phyloP scores from a whole-genome alignment of 2,888 invertebrate genomes.

The Diarsia mendica region DNA sequence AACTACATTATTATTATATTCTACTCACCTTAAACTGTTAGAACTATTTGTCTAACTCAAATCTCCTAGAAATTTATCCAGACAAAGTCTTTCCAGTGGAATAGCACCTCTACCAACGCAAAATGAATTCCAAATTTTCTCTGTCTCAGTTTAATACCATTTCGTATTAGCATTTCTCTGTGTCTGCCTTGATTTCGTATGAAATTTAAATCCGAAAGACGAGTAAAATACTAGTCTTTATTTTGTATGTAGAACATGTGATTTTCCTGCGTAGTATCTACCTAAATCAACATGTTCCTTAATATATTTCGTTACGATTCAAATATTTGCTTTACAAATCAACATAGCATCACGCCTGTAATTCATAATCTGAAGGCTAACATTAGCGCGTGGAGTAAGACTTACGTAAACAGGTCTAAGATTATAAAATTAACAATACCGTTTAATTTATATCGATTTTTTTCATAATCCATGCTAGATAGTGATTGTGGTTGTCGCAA shows the following conservation, averaged over 20 bases:
- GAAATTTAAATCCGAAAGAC: constrained; percentile 69
- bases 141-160: constrained; percentile 68
- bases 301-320: constrained; percentile 9
- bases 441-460: no score
- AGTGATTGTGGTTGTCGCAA: no score
- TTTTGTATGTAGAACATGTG: constrained; percentile 22
- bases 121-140: constrained; percentile 69
- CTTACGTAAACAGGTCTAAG: no score
- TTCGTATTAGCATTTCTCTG: constrained; percentile 68
- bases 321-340: constrained; percentile 25
- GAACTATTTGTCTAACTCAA: background rate
- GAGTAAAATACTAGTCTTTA: constrained; percentile 42
- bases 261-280: constrained; percentile 7
- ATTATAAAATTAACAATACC: no score
- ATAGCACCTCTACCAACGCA: constrained; percentile 50
- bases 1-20: background rate
- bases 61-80: background rate
- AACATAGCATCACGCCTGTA: background rate
- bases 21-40: background rate
- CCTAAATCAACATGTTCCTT: constrained; percentile 28
- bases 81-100: background rate
- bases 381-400: no score
- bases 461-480: no score
- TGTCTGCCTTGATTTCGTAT: constrained; percentile 70
- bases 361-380: no score